A percentile compares a stretch with the other conserved stretches of the same genome.
These are phyloP conservation scores for Xanthorhoe designata DNA, from an alignment of 2,888 invertebrate genomes.

Conservation along the genomic window DNA sequence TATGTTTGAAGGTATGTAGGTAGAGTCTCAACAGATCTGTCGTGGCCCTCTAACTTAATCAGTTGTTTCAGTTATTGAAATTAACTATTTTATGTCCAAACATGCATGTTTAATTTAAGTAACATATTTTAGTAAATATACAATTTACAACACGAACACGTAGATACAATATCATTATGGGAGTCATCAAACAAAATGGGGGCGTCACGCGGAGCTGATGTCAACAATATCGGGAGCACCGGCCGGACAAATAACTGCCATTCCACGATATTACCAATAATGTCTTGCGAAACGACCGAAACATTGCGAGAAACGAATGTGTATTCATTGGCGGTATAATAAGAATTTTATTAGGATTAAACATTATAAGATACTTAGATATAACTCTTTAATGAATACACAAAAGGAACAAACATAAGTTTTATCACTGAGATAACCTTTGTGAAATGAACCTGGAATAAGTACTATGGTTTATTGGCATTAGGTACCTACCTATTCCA, in stretches of 20 bases:
- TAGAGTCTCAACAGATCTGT: no score
- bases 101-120: no score
- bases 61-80: no score
- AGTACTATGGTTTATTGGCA: no score
- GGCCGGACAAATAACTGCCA: conserved; percentile 61
- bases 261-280: conserved; percentile 64
- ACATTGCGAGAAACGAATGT: conserved; percentile 43
- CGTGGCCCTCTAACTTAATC: no score
- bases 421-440: no score
- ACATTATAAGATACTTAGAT: neutral
- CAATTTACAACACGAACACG: conserved; percentile 47
- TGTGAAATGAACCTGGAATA: no score
- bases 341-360: neutral
- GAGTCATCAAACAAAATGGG: conserved; percentile 73
- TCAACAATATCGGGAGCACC: conserved; percentile 56
- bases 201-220: conserved; percentile 58
- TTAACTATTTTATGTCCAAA: no score
- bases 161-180: conserved; percentile 70
- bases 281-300: conserved; percentile 57
- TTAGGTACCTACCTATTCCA: no score
- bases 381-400: neutral
- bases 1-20: no score
- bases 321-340: neutral
- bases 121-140: neutral
- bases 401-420: neutral